Base-by-base conservation (phyloP, 2,888 invertebrate genomes). In the Agonopterix subpropinquella region DNA sequence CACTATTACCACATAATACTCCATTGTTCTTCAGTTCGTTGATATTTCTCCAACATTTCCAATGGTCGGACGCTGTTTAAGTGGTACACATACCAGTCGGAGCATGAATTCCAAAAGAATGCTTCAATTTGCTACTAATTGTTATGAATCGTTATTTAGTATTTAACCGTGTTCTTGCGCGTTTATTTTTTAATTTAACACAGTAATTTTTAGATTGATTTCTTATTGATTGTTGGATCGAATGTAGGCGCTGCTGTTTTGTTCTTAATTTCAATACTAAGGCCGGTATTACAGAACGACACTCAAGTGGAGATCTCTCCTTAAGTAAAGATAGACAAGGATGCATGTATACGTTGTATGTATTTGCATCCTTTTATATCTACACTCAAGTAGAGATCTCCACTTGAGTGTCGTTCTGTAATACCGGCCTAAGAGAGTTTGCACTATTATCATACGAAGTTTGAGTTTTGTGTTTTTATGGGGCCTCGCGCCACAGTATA, bases 1-100 rank as follows among this genome's bases (percentile, higher is more conserved):
- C 82, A 85, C 81, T 85, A 87, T 87, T 87, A 86, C 84, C 87
- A 87, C 87, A 87, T 87, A 87, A 87, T 87, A 81, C 86, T 70
- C 87, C 80, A 87, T 87, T 87, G 87, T 87, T 87, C 86, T 80
- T 70, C 69, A 72, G 79, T 77, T 77, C 76, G 77, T 74, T 80
- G 81, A 81, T 86, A 82, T 85, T 85, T 80, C 80, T 85, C 76
- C 73, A 73, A 70, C 73, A 80, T 81, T 81, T 80, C 67, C 77
- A 80, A 75, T 72, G 80, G 70, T 77, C 74, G 80, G 79, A 72
- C 76, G 77, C 70, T 73, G 73, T 76, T 74, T 75, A 77, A 77
- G 75, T 79, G 81, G 77, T 78, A 83, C 74, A 80, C 72, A 79
- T 78, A 80, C 61, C 72, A 76, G 79, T 73, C 81, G 70, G 73